phyloP scores from a whole-genome alignment of 2,113 vertebrate genomes.

The Muntiacus muntjak region DNA sequence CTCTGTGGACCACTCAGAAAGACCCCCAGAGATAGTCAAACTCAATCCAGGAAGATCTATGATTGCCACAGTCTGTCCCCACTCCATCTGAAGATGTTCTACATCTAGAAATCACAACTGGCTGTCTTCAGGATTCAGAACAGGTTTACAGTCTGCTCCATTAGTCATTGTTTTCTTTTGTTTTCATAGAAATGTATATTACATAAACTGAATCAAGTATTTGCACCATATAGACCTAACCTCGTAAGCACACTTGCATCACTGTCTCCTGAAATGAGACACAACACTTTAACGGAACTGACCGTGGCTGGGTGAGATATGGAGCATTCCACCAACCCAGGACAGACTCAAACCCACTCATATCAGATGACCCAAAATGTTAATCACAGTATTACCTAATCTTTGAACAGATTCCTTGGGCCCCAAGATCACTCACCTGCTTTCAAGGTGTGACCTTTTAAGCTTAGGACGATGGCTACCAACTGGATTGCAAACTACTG shows the following conservation, averaged over 20 bases:
- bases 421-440: neutral
- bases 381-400: neutral
- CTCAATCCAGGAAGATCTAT: neutral
- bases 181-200: neutral
- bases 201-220: neutral
- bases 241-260: neutral
- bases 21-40: neutral
- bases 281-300: neutral
- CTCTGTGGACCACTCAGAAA: neutral
- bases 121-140: neutral
- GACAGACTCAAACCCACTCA: neutral
- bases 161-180: neutral
- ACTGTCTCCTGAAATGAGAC: neutral
- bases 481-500: neutral
- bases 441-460: neutral
- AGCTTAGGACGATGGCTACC: neutral
- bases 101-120: neutral
- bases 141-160: neutral
- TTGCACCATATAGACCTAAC: neutral
- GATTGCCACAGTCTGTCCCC: neutral
- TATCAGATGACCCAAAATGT: neutral
- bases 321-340: neutral
- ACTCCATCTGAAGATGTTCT: neutral
- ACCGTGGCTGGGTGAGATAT: neutral
- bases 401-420: neutral